Evolutionary conservation across 2,888 invertebrate species (phyloP).

Genomic region (Kryphioiulus occultus): DNA sequence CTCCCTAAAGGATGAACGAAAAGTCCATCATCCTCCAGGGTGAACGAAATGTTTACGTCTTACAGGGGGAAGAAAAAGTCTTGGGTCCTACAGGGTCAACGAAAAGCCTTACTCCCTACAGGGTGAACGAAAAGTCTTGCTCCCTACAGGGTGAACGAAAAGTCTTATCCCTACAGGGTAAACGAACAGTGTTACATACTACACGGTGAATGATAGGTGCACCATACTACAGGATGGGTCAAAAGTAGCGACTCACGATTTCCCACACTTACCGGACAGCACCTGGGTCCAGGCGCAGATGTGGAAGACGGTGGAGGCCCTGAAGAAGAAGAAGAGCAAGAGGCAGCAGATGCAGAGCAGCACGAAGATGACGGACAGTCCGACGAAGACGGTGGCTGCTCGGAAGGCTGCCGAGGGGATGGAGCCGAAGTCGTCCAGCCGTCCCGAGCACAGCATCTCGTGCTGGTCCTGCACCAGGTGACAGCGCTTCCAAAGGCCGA

Average conservation of each 20-base stretch:
- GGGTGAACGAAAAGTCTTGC: too few species aligned
- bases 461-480: conserved; percentile 72
- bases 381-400: conserved; percentile 87
- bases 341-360: conserved; percentile 85
- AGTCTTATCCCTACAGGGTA: too few species aligned
- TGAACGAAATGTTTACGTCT: too few species aligned
- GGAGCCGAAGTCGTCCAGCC: conserved; percentile 80
- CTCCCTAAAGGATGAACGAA: too few species aligned
- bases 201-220: too few species aligned
- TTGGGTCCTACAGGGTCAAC: too few species aligned
- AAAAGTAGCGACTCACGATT: background rate
- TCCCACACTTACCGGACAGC: conserved; percentile 79
- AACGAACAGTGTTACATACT: too few species aligned
- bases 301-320: conserved; percentile 88
- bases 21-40: too few species aligned
- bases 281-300: conserved; percentile 95
- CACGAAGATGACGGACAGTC: conserved; percentile 83
- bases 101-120: too few species aligned
- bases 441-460: conserved; percentile 80
- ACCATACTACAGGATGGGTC: background rate
- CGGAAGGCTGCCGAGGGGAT: conserved; percentile 84
- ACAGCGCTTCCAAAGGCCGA: conserved; percentile 92
- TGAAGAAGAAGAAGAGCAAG: conserved; percentile 91
- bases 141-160: too few species aligned
- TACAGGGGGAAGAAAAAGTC: too few species aligned